A percentile compares a stretch with the other conserved stretches of the same genome.
Conservation (phyloP, 2,113 vertebrate species). For the Dasyurus viverrinus region DNA sequence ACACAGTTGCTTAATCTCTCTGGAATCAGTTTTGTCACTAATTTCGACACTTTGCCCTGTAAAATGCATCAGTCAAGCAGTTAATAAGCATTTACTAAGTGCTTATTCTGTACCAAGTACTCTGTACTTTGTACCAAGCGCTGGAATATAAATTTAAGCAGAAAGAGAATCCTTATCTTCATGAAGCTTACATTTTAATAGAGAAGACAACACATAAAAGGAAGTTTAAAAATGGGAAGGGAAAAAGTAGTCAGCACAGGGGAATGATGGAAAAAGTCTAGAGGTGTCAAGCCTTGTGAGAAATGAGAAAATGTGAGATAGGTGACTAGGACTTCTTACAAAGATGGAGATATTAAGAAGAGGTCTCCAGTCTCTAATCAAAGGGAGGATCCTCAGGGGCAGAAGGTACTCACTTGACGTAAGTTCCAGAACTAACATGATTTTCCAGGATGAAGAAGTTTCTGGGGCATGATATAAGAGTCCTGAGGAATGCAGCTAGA, state of each 20-base stretch:
- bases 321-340: not conserved
- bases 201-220: not conserved
- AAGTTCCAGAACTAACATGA: not conserved
- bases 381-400: not conserved
- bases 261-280: not conserved
- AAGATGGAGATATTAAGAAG: not conserved
- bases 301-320: not conserved
- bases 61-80: not conserved
- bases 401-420: not conserved
- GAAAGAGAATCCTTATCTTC: not conserved
- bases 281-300: not conserved
- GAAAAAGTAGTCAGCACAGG: not conserved
- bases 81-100: not conserved
- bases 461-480: not conserved
- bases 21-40: not conserved
- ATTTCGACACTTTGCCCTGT: not conserved
- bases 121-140: not conserved
- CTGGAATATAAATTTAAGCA: not conserved
- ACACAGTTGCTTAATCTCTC: not conserved
- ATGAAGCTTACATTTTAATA: not conserved
- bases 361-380: not conserved
- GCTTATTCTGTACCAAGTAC: not conserved
- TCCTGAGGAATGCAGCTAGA: not conserved
- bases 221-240: not conserved
- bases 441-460: not conserved